phyloP scores from a whole-genome alignment of 2,113 vertebrate species.

The Seriola quinqueradiata region DNA sequence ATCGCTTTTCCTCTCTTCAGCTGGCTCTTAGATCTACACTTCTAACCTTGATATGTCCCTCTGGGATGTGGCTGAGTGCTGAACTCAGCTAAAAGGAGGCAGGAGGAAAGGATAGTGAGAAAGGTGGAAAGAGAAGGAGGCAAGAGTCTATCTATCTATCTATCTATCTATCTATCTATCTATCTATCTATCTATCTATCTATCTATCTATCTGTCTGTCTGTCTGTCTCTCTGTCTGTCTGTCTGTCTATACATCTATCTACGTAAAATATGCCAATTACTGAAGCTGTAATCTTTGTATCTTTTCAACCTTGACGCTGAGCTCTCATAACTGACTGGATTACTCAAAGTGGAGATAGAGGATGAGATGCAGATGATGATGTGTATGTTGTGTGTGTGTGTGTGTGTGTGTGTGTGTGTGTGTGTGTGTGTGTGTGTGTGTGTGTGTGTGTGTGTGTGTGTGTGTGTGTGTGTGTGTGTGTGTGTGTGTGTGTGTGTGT shows the following conservation, averaged over 20 bases:
- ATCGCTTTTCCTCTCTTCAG: constrained; percentile 28
- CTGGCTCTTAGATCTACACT: constrained; percentile 50
- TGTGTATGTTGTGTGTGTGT: background rate
- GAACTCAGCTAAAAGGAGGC: constrained; percentile 51
- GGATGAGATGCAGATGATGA: background rate
- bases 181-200: no score
- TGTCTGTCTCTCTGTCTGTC: background rate
- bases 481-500: background rate
- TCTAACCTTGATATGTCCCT: constrained; percentile 49
- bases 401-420: background rate
- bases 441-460: background rate
- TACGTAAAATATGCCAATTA: background rate
- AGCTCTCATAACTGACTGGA: background rate
- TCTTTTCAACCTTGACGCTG: background rate
- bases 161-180: no score
- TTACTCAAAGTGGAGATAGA: background rate
- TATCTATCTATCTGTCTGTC: background rate
- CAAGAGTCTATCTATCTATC: background rate
- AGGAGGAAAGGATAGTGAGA: background rate
- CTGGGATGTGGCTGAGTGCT: constrained; percentile 51
- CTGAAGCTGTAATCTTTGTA: background rate
- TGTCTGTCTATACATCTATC: background rate
- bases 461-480: background rate
- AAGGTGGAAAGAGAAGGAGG: background rate
- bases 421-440: background rate